Evolutionary conservation across 2,113 vertebrate species (phyloP), one percentile per base, ranked within the genome.

Genomic region (Callospermophilus lateralis): DNA sequence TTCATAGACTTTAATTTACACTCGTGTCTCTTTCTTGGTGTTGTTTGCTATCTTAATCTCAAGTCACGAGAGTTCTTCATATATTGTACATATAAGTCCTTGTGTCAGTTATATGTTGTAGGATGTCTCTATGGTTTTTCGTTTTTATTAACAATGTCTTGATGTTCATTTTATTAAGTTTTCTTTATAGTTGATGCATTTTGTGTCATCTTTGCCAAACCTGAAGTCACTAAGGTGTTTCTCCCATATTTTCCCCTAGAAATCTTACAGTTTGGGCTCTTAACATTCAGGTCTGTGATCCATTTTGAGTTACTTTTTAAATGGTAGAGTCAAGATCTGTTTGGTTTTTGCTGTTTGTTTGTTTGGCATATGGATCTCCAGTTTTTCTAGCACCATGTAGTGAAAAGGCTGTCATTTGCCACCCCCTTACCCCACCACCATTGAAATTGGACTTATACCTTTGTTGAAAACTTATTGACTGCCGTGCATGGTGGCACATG

Each of bases 131-230:
- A 22, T 89, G 78, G 20, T 95, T 42, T 42, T 37, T 42, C 68
- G 19, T 28, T 63, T 85, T 86, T 58, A 3, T 45, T 73, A 58
- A n/a, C 39, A 55, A 22, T 51, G 30, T 74, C 65, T 81, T n/a
- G 72, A 92, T 84, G 34, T 51, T 96, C 30, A 83, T 5, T 87
- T 83, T 67, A 55, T 79, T 77, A 37, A 42, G 68, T 74, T 96
- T 91, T 91, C 78, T 94, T 92, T 90, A 39, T 61, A 34, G 70
- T 67, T 53, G n/a, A 30, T 70, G 8, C 0, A 24, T 95, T 91
- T 93, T 80, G 17, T 86, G n/a, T 93, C 48, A 70, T 90, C 67
- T 90, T 63, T 53, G 87, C 58, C 74, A 95, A 93, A 55, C 11
- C 7, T 42, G 68, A 81, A 86, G 48, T 92, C 83, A 92, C 17